Base-by-base conservation (phyloP, 2,888 invertebrate species). In the Drosophila histrio region DNA sequence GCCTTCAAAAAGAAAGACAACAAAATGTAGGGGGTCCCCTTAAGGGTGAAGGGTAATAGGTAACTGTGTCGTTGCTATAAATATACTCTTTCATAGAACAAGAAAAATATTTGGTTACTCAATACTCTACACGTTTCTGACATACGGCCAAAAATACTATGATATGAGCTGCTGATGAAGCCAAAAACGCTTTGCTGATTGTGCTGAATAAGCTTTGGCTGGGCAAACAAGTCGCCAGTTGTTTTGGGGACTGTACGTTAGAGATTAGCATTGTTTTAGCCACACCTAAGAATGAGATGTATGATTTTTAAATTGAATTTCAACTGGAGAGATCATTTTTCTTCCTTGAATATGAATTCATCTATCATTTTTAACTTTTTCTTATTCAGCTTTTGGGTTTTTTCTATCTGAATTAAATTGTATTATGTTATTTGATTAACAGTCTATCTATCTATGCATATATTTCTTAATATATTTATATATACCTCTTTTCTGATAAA, bases 11-110 rank as follows among this genome's bases (percentile, higher is more conserved):
- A n/a, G n/a, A n/a, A n/a, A n/a, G n/a, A n/a, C n/a, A n/a, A n/a
- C n/a, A n/a, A 59, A 70, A 28, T 54, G 17, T 54, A 63, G 57
- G 63, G 43, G 21, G 9, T 9, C 43, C 30, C 4, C 17, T 15
- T n/a, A 32, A 43, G 41, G 30, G 38, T 53, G 39, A 41, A 53
- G 53, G 41, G 28, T 15, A 41, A 6, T 21, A 28, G 44, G 13
- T 34, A 17, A 22, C 19, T 34, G 32, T 43, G 32, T 28, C 38
- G 26, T 26, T 44, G 26, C 15, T 44, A 44, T 30, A 36, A 13
- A 7, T 5, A 30, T 15, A 13, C 2, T 8, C 4, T 9, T 13
- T 6, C n/a, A 17, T 32, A 2, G 5, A 36, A 34, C 4, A 1
- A 32, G 8, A 22, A 17, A 13, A 32, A 46, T 30, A 56, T 39